A percentile compares a stretch with the other conserved stretches of the same genome.
Evolutionary conservation across 1,140 invertebrate genomes (phyloP).

Genomic region (Drosophila serrata): DNA sequence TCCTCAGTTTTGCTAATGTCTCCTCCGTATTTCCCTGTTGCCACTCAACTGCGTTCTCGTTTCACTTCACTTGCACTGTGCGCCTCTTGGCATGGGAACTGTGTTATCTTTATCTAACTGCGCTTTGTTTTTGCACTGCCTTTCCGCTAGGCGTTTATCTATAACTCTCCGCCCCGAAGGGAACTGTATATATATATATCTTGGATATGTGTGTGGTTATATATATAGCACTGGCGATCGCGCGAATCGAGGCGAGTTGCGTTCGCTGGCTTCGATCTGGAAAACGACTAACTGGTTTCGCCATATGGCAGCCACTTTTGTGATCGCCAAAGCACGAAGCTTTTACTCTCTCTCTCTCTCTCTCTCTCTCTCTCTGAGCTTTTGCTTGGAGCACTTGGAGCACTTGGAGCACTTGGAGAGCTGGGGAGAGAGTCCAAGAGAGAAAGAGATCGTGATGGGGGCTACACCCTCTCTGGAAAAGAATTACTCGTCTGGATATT

Average conservation of each 20-base stretch:
- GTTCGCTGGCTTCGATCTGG: conserved; percentile 55
- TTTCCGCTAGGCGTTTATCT: conserved; percentile 30
- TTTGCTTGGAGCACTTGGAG: conserved; percentile 1
- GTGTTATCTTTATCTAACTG: conserved; percentile 46
- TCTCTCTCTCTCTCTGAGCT: conserved; percentile 3
- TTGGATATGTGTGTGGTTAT: not conserved
- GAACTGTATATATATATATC: conserved; percentile 15
- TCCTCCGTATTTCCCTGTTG: conserved; percentile 39
- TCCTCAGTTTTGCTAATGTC: not conserved
- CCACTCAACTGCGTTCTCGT: conserved; percentile 50
- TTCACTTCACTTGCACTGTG: conserved; percentile 58
- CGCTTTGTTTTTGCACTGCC: conserved; percentile 39
- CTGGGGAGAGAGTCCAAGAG: conserved; percentile 3
- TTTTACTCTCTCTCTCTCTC: no score
- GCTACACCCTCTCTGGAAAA: conserved; percentile 1
- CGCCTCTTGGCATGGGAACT: conserved; percentile 50
- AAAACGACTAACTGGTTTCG: conserved; percentile 80
- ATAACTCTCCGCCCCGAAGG: conserved; percentile 27
- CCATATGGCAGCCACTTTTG: conserved; percentile 72
- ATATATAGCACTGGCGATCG: conserved; percentile 32
- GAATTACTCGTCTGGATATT: conserved; percentile 26
- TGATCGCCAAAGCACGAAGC: no score
- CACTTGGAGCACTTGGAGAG: conserved; percentile 10
- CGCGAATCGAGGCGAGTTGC: conserved; percentile 35
- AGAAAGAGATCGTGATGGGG: conserved; percentile 5